A percentile compares a stretch with the other conserved stretches of the same genome.
Evolutionary conservation across 2,797 vertebrate species (phyloP).

Genomic region (Sebastes melanostomus): DNA sequence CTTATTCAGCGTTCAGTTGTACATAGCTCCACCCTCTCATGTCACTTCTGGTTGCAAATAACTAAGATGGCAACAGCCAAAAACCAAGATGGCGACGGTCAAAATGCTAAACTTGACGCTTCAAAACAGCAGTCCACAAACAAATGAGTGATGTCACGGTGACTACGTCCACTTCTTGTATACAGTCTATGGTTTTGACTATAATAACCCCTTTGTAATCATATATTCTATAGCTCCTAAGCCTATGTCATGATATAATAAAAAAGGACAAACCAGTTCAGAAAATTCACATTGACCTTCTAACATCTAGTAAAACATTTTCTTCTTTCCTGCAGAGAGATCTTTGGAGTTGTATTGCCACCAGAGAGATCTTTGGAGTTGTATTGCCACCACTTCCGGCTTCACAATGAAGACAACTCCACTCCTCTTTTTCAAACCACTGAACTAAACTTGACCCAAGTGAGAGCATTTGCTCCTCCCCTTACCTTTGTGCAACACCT

Average conservation of each 20-base stretch:
- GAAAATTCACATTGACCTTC: background rate
- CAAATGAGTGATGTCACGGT: no score
- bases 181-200: background rate
- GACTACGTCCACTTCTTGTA: no score
- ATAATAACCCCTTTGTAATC: background rate
- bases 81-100: no score
- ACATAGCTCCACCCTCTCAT: no score
- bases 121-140: no score
- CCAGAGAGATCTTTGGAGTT: background rate
- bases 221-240: background rate
- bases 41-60: no score
- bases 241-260: background rate
- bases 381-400: background rate
- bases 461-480: background rate
- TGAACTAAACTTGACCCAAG: background rate
- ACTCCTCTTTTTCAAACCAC: background rate
- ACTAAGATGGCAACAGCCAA: no score
- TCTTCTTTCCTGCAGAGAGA: background rate
- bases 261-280: background rate
- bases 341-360: background rate
- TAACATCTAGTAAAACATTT: background rate
- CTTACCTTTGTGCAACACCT: background rate
- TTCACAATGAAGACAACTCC: background rate
- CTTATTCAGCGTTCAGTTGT: no score
- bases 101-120: no score